Conservation (phyloP, 2,888 invertebrate genomes). For the Morpho achilles region DNA sequence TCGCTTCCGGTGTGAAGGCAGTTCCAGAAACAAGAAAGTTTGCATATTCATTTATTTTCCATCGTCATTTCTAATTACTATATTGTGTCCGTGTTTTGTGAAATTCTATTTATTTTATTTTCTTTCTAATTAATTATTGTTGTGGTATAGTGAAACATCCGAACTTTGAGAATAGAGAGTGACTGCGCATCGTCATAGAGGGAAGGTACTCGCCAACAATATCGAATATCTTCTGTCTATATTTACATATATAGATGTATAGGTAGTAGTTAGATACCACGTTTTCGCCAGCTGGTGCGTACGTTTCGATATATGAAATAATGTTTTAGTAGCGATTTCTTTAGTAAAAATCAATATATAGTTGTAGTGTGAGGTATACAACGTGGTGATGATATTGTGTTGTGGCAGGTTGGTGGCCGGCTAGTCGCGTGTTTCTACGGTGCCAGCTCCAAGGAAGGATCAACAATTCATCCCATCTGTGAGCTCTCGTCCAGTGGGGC, state of each 20-base stretch:
- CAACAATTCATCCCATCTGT: slow-evolving; percentile 74
- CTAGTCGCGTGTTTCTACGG: slow-evolving; percentile 61
- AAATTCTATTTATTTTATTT: slow-evolving; percentile 64
- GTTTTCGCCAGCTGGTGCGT: slow-evolving; percentile 78
- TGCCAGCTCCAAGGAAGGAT: slow-evolving; percentile 60
- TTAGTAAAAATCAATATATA: slow-evolving; percentile 29
- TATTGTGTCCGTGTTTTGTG: slow-evolving; percentile 61
- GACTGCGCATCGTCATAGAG: slow-evolving; percentile 65
- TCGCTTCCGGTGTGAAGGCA: slow-evolving; percentile 74
- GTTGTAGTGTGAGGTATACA: slow-evolving; percentile 37
- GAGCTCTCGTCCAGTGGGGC: slow-evolving; percentile 89
- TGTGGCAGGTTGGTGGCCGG: slow-evolving; percentile 70
- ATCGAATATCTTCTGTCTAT: slow-evolving; percentile 66
- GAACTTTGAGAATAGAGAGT: slow-evolving; percentile 39
- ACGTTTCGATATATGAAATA: slow-evolving; percentile 53
- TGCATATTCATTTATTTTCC: slow-evolving; percentile 76
- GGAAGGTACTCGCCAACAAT: slow-evolving; percentile 66
- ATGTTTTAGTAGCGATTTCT: slow-evolving; percentile 45
- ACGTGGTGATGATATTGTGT: slow-evolving; percentile 40
- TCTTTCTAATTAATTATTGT: slow-evolving; percentile 42
- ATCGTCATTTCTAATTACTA: slow-evolving; percentile 67
- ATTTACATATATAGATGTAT: slow-evolving; percentile 56
- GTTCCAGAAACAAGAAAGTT: slow-evolving; percentile 75
- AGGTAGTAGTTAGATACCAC: slow-evolving; percentile 61
- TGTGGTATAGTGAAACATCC: slow-evolving; percentile 46